These are phyloP conservation scores for Seira sanloemensis DNA, from an alignment of 2,888 invertebrate species.

Conservation along the genomic window DNA sequence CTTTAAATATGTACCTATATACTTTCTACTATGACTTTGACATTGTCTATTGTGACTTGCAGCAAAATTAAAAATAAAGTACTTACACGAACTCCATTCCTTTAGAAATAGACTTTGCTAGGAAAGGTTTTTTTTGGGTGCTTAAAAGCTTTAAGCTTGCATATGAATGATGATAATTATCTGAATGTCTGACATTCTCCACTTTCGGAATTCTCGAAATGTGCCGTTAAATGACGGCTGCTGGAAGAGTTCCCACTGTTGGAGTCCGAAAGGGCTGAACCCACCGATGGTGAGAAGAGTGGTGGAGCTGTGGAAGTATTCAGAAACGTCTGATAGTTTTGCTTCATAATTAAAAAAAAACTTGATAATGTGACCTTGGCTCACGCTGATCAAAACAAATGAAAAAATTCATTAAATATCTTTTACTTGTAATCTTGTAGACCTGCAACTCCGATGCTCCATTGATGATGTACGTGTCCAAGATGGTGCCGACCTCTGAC, in stretches of 20 bases:
- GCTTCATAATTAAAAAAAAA: too few relatives aligned
- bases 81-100: background rate
- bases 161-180: slow-evolving; percentile 65
- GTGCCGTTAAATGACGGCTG: slow-evolving; percentile 21
- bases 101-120: background rate
- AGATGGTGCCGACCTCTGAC: slow-evolving; percentile 99
- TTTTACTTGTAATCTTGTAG: slow-evolving; percentile 76
- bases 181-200: slow-evolving; percentile 64
- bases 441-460: slow-evolving; percentile 97
- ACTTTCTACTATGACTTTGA: too few relatives aligned
- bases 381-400: background rate
- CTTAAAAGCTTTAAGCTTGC: background rate
- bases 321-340: slow-evolving; percentile 70
- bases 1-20: too few relatives aligned
- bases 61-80: background rate
- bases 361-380: too few relatives aligned
- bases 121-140: background rate
- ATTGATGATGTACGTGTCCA: slow-evolving; percentile 99
- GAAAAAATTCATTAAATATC: background rate
- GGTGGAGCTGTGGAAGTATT: slow-evolving; percentile 56
- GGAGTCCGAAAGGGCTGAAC: slow-evolving; percentile 72
- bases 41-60: too few relatives aligned
- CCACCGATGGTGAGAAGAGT: slow-evolving; percentile 61
- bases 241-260: slow-evolving; percentile 60
- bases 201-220: slow-evolving; percentile 50